Evolutionary conservation across 1,140 invertebrate species (phyloP).

Genomic region (Drosophila ambigua): DNA sequence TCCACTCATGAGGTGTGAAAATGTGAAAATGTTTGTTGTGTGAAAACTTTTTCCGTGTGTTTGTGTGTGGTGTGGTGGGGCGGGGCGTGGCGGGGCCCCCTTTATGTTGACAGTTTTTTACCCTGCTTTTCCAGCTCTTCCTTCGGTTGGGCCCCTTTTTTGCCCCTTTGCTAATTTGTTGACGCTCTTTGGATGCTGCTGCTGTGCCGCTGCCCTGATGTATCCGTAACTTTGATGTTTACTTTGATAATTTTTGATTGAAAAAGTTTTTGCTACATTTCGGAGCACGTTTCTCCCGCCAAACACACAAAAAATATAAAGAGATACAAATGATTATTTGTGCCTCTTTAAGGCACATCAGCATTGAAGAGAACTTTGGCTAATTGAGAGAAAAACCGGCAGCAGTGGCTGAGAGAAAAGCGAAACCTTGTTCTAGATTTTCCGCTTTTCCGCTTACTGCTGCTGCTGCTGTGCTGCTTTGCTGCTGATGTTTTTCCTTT

Average conservation of each 20-base stretch:
- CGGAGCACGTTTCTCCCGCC: conserved; percentile 25
- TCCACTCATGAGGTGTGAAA: conserved; percentile 74
- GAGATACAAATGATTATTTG: conserved; percentile 19
- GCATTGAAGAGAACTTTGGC: conserved; percentile 9
- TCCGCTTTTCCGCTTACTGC: conserved; percentile 3
- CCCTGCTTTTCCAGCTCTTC: conserved; percentile 9
- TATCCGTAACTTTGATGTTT: conserved; percentile 70
- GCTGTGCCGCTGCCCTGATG: background rate
- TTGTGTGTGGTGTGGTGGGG: background rate
- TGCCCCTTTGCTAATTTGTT: conserved; percentile 66
- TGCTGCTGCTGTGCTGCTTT: background rate
- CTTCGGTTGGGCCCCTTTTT: conserved; percentile 21
- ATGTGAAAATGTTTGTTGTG: conserved; percentile 42
- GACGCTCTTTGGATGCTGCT: conserved; percentile 25
- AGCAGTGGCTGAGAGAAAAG: conserved; percentile 12
- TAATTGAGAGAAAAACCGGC: conserved; percentile 31
- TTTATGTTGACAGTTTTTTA: conserved; percentile 52
- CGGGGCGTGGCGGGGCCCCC: background rate
- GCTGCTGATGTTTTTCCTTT: conserved; percentile 19
- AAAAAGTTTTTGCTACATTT: conserved; percentile 61
- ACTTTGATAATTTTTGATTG: conserved; percentile 79
- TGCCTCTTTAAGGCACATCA: conserved; percentile 21
- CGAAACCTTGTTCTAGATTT: conserved; percentile 64
- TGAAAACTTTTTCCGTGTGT: conserved; percentile 43
- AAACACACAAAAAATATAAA: conserved; percentile 20